Conservation (phyloP, 2,797 vertebrate species). For the Mareca strepera region DNA sequence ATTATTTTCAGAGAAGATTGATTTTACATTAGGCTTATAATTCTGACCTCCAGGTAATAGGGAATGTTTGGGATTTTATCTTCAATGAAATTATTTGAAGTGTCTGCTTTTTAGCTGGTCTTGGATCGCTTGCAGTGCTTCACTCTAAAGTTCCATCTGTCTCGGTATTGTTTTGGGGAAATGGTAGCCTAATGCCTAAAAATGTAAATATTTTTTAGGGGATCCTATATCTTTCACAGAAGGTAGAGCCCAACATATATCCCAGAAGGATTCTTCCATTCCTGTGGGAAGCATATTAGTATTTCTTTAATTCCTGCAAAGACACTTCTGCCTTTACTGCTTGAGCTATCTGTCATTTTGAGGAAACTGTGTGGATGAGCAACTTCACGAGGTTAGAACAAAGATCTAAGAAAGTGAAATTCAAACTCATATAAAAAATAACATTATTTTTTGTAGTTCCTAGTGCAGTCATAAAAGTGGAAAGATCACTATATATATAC, state of each 20-base stretch:
- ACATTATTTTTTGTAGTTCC: background rate
- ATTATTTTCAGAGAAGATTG: background rate
- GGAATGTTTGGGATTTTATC: background rate
- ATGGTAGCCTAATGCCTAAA: background rate
- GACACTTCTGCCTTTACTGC: background rate
- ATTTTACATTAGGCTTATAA: background rate
- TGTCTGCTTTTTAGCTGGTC: background rate
- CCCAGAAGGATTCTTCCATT: background rate
- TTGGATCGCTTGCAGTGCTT: background rate
- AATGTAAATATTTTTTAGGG: background rate
- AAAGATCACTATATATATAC: background rate
- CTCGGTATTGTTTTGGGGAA: background rate
- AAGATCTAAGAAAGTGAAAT: background rate
- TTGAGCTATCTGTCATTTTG: background rate
- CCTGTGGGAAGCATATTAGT: background rate
- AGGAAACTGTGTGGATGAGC: background rate
- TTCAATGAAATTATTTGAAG: background rate
- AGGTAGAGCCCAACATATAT: background rate
- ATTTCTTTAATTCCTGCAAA: background rate
- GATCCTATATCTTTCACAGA: background rate
- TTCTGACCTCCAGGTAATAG: background rate
- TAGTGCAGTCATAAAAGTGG: background rate
- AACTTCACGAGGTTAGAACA: background rate
- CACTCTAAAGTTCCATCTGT: background rate
- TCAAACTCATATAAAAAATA: background rate